Evolutionary conservation across 2,888 invertebrate genomes (phyloP).

Genomic region (Elegia similella): DNA sequence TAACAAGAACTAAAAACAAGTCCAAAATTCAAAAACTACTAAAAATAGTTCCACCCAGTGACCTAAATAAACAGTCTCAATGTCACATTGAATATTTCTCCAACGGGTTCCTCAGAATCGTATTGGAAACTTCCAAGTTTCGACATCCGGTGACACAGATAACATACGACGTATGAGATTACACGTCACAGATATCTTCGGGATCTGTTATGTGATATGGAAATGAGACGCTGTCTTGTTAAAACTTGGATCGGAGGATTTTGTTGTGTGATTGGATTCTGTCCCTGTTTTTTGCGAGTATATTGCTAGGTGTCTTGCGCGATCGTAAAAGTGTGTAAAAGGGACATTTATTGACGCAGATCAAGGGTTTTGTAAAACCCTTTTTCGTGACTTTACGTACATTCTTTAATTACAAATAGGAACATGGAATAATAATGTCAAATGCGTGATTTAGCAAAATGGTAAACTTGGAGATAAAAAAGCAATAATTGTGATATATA

Average conservation of each 20-base stretch:
- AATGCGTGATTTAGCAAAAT: no score
- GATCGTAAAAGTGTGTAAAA: no score
- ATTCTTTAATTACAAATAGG: no score
- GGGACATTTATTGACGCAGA: no score
- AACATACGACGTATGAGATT: conserved; percentile 11
- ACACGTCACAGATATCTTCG: conserved; percentile 3
- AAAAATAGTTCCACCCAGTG: neutral
- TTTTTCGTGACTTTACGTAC: no score
- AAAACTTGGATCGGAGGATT: conserved; percentile 11
- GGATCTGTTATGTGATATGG: conserved; percentile 14
- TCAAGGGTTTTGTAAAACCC: no score
- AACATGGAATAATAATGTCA: no score
- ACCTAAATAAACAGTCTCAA: neutral
- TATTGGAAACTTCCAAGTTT: conserved; percentile 10
- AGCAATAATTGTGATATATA: no score
- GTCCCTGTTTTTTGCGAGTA: neutral
- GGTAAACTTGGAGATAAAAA: no score
- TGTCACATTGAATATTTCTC: neutral
- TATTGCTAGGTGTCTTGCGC: neutral
- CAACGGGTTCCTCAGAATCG: neutral
- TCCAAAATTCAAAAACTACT: no score
- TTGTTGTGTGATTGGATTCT: conserved; percentile 5
- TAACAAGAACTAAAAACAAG: no score
- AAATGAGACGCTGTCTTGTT: conserved; percentile 11
- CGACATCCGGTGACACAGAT: conserved; percentile 3